These are phyloP conservation scores for Chondrosia reniformis DNA, from an alignment of 37 sponge, comb jelly and placozoan genomes.

Conservation along the genomic window DNA sequence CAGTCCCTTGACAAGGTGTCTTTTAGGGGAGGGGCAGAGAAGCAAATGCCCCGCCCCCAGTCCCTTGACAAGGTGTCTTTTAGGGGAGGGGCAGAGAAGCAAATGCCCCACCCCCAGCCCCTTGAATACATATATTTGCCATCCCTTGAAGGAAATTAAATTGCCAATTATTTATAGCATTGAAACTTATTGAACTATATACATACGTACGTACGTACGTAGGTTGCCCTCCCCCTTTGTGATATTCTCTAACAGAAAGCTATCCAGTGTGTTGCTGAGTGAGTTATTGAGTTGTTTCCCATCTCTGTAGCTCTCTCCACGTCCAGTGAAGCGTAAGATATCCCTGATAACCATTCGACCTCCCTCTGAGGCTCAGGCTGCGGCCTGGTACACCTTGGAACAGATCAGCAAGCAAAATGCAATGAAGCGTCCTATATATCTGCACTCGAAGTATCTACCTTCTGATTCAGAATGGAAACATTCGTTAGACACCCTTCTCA, in stretches of 20 bases:
- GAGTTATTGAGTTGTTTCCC: background rate
- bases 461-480: background rate
- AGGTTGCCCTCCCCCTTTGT: background rate
- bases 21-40: no score
- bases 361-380: background rate
- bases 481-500: background rate
- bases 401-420: background rate
- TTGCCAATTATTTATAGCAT: no score
- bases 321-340: background rate
- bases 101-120: no score
- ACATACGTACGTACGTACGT: no score
- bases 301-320: background rate
- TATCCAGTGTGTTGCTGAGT: no score
- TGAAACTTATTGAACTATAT: no score
- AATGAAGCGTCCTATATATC: background rate
- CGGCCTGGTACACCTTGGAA: background rate
- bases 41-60: no score
- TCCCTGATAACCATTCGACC: slow-evolving; percentile 2
- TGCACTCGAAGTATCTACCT: background rate
- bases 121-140: no score
- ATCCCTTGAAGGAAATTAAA: no score
- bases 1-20: no score
- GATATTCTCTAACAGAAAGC: background rate
- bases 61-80: no score
- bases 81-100: no score